Evolutionary conservation across 1,140 invertebrate species (phyloP), one percentile per base, ranked within the genome.

Genomic region (Drosophila bifasciata): DNA sequence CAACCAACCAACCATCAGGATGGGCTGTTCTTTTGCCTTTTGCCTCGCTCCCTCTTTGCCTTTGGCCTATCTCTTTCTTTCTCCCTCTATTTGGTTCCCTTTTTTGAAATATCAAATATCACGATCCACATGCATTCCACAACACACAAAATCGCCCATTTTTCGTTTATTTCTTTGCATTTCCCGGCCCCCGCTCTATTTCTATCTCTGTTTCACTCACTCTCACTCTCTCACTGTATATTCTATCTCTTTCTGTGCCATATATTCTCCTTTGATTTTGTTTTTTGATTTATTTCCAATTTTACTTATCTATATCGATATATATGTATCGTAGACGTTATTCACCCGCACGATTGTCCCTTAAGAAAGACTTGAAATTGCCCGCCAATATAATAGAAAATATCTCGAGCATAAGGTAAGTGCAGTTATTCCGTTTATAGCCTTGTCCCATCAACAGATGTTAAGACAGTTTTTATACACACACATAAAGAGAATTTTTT

Each of bases 281-380:
- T 36, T 61, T 61, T 74, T 72, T 83, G 59, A 58, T 85, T 88
- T 76, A 45, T 52, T 83, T 52, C 46, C 46, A 36, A 51, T 40
- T 61, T 48, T 70, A 60, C 62, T 53, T 25, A 51, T 39, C 62
- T 51, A 72, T 72, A 53, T 76, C 58, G 49, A 46, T 52, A 67
- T 78, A 59, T 73, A 67, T 78, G 55, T 73, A 89, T 93, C 92
- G 93, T 95, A 96, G 95, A 93, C 95, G 95, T 90, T 96, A 95
- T 94, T 95, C 95, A 92, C 95, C 95, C 76, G 94, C 93, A 92
- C 93, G 95, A 90, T 93, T 96, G 91, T 96, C 95, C 90, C 93
- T 96, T 91, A 94, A 95, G 89, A 96, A 96, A 93, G 94, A 93
- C 93, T 74, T 91, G 92, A 95, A 94, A 93, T 92, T 95, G 81